Evolutionary conservation across 92 coral and sea anemone genomes (phyloP), one percentile per base, ranked within the genome.

Genomic region (Epizoanthus scotinus): DNA sequence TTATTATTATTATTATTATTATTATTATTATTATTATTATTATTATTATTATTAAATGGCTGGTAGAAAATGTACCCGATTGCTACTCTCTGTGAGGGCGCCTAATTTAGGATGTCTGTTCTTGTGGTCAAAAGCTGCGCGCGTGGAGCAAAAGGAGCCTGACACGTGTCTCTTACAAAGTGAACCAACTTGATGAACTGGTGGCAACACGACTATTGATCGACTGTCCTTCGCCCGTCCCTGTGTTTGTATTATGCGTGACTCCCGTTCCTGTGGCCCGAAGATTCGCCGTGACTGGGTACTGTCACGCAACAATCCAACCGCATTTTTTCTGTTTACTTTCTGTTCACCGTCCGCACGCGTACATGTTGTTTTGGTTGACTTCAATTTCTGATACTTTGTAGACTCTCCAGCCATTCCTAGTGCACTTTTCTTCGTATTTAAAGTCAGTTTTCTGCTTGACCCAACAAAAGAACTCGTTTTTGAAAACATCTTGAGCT

Each of bases 381-480:
- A 54, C 25, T 38, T 2, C 6, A 27, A 9, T 34, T 20, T 17
- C 25, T 20, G 44, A 40, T 64, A 59, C 29, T 25, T n/a, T 47
- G 52, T 22, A 36, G 29, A 55, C 40, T 74, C 79, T 6, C 79
- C 17, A 36, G 27, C 27, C 54, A 34, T 20, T 13, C 21, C 17
- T 47, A 47, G 52, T 47, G 52, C 12, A 47, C 17, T 47, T 47
- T 47, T 15, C 2, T 10, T 47, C 52, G 12, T 47, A 47, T 47
- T 10, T 0, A 12, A 47, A 47, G 15, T 47, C 52, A 9, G 52
- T 47, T 47, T 47, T 15, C 14, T 47, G 52, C 14, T 47, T 8
- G 54, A 6, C 25, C 67, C 79, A 22, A 74, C 81, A 21, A 47
- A 58, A 3, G 81, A 67, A 5, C 50, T 75, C 18, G 31, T 59